Conservation (phyloP, 2,113 vertebrate genomes). For the Oreochromis spilurus region DNA sequence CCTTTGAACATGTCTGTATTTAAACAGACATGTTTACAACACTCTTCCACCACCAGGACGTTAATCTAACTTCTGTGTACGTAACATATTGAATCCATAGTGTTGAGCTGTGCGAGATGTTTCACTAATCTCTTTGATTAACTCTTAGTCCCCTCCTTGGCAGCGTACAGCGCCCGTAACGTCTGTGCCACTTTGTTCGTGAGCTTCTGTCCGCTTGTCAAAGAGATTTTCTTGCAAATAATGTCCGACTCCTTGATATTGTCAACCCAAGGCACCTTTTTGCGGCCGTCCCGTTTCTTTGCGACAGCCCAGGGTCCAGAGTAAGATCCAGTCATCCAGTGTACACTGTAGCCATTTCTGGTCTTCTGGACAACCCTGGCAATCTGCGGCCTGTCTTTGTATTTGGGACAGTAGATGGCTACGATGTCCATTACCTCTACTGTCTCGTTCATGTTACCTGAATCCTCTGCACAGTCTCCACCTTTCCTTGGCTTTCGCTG, state of each 20-base stretch:
- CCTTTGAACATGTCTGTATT: conserved; percentile 68
- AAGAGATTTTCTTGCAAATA: conserved; percentile 99
- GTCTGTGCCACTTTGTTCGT: conserved; percentile 94
- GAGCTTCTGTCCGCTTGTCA: conserved; percentile 97
- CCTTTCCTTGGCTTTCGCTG: conserved; percentile 88
- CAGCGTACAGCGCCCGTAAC: conserved; percentile 94
- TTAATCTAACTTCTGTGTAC: conserved; percentile 67
- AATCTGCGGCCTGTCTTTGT: conserved; percentile 98
- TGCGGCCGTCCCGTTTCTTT: conserved; percentile 96
- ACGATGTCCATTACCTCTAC: conserved; percentile 96
- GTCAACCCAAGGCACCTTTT: conserved; percentile 99
- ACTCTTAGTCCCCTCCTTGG: conserved; percentile 92
- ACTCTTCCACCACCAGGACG: conserved; percentile 59
- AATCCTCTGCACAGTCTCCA: conserved; percentile 85
- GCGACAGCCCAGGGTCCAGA: conserved; percentile 94
- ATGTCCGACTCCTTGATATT: conserved; percentile 99
- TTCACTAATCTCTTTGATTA: conserved; percentile 77
- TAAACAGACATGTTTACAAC: conserved; percentile 67
- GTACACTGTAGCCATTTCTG: conserved; percentile 93
- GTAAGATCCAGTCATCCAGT: conserved; percentile 99
- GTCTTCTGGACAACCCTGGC: conserved; percentile 96
- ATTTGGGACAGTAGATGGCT: conserved; percentile 96
- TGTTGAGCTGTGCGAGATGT: conserved; percentile 66
- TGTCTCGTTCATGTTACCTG: conserved; percentile 87
- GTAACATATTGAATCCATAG: conserved; percentile 66